Base-by-base conservation (phyloP, 2,113 vertebrate species). In the Anseranas semipalmata region DNA sequence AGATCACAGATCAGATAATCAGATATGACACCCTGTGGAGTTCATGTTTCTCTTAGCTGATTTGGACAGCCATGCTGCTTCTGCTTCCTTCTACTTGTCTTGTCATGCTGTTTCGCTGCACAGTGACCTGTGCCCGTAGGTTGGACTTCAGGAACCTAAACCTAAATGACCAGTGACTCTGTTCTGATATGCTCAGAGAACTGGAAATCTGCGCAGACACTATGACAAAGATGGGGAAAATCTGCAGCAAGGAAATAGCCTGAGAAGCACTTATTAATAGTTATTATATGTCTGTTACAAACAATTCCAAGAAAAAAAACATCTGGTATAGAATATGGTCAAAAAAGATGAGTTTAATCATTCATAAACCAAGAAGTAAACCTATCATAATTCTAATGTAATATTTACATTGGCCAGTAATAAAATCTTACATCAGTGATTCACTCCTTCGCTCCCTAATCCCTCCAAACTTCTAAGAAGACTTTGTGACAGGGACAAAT, bases 251-350 rank as follows among this genome's bases (percentile, higher is more conserved):
- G 20, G 19, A 62, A 4, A 43, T 32, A 50, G 55, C 35, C 28
- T 50, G 11, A 45, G 18, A 81, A 74, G 15, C 11, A 33, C 25
- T 63, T 87, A 59, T 37, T 35, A 63, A 6, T 39, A 48, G 27
- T 32, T 77, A 45, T 1, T 46, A 60, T n/a, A 45, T 27, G 15
- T 60, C 52, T 81, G 10, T 71, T 75, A 60, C 14, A 53, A 77
- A 59, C 3, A 56, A 12, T 60, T 76, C 5, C 22, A 63, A 56
- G 15, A 4, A 35, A 79, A 65, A 46, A 43, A 39, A 28, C 27
- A 8, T 2, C 9, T 28, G 48, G 56, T 16, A 21, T 1, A 52
- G 14, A 84, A 35, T 16, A 48, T 3, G 3, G 0, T 62, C 5
- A 8, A 33, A 52, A 52, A 52, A 52, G 24, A 52, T 22, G 4